Evolutionary conservation across 92 coral and sea anemone species (phyloP).

Genomic region (Pocillopora grandis): DNA sequence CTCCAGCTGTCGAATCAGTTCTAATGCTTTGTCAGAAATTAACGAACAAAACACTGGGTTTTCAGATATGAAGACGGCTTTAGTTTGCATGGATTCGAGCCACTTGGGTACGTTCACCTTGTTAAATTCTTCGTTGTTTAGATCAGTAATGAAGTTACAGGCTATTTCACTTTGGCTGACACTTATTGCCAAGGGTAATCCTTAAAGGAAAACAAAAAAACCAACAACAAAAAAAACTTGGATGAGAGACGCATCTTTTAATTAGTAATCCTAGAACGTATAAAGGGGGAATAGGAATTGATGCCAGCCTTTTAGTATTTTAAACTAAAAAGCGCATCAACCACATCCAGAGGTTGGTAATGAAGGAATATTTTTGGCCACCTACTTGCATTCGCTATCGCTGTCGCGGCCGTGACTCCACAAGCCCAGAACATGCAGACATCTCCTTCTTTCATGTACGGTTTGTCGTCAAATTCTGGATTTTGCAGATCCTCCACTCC

Average conservation of each 20-base stretch:
- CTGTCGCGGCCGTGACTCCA: slow-evolving; percentile 51
- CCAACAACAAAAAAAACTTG: background rate
- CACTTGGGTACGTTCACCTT: background rate
- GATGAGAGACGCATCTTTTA: background rate
- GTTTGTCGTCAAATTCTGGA: slow-evolving; percentile 41
- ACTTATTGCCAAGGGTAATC: background rate
- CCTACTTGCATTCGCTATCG: slow-evolving; percentile 59
- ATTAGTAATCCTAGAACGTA: background rate
- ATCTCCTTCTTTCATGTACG: background rate
- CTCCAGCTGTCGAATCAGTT: background rate
- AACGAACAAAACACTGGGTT: background rate
- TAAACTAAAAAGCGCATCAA: background rate
- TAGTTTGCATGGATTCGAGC: background rate
- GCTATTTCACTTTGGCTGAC: background rate
- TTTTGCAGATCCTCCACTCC: slow-evolving; percentile 60
- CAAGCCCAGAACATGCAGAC: slow-evolving; percentile 79
- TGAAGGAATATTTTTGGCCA: background rate
- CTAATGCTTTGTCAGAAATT: background rate
- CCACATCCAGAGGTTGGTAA: background rate
- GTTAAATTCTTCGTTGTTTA: background rate
- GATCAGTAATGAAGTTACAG: background rate
- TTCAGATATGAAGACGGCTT: background rate
- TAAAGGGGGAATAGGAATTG: no score
- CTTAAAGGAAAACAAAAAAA: background rate
- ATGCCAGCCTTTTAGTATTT: background rate